A percentile compares a stretch with the other conserved stretches of the same genome.
Conservation (phyloP, 2,888 invertebrate species). For the Antheraea yamamai region DNA sequence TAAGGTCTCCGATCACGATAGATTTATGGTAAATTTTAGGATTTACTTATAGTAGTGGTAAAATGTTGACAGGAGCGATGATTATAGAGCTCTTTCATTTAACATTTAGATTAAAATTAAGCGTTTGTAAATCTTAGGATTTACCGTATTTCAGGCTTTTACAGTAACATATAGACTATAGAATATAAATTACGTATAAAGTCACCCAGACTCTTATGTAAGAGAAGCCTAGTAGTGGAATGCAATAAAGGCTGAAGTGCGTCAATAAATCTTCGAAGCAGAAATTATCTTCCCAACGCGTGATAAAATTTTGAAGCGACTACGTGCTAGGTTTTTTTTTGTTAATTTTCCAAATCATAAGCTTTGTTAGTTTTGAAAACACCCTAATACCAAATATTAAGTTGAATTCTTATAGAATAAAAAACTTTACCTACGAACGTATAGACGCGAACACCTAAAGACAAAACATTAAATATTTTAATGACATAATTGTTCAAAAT, state of each 20-base stretch:
- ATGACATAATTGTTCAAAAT: conserved; percentile 14
- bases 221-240: background rate
- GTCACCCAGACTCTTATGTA: background rate
- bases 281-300: background rate
- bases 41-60: too few relatives aligned
- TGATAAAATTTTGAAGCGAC: background rate
- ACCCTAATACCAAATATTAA: conserved; percentile 3
- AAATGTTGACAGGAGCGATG: too few relatives aligned
- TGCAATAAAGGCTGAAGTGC: background rate
- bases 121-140: too few relatives aligned
- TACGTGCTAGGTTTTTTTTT: background rate
- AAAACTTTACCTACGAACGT: conserved; percentile 64
- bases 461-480: conserved; percentile 17
- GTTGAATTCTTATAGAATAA: background rate
- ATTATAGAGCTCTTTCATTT: too few relatives aligned
- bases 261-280: background rate
- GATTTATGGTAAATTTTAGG: too few relatives aligned
- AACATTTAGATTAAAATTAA: too few relatives aligned
- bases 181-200: background rate
- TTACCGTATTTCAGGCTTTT: too few relatives aligned
- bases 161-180: too few relatives aligned
- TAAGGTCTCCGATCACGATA: too few relatives aligned
- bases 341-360: background rate
- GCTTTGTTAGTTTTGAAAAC: background rate
- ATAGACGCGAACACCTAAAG: conserved; percentile 67